These are phyloP conservation scores for Coregonus sp. DNA, from an alignment of 2,797 vertebrate species.

Conservation along the genomic window DNA sequence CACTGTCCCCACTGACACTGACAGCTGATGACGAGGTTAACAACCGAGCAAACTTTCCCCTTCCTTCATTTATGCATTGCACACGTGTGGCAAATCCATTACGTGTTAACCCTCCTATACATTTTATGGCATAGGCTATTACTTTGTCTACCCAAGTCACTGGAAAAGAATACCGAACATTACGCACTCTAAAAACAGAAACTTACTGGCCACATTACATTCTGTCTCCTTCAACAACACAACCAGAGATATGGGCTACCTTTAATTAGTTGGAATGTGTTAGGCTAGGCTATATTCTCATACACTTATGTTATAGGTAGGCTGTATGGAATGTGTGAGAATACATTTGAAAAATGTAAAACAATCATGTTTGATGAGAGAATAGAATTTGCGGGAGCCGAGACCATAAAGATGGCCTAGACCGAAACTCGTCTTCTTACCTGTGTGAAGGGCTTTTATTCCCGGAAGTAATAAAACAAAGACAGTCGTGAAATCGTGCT, in stretches of 20 bases:
- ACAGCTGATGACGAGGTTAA: conserved; percentile 46
- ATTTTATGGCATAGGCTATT: background rate
- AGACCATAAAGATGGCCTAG: background rate
- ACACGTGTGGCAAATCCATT: background rate
- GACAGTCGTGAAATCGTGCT: conserved; percentile 17
- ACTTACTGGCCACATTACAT: background rate
- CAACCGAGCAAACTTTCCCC: conserved; percentile 15
- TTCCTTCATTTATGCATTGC: background rate
- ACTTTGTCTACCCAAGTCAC: background rate
- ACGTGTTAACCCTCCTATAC: background rate
- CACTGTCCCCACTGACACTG: conserved; percentile 49
- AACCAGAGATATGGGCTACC: background rate
- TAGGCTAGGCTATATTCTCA: background rate
- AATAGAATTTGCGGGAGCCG: conserved; percentile 5
- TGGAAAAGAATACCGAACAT: background rate
- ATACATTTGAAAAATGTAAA: background rate
- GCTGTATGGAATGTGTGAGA: background rate
- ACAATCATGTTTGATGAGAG: background rate
- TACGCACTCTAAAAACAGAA: background rate
- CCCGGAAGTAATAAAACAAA: conserved; percentile 74
- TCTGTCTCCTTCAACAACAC: background rate
- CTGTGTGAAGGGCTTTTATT: conserved; percentile 71
- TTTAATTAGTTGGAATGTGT: background rate
- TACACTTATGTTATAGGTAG: background rate
- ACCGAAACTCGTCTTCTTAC: conserved; percentile 80